These are phyloP conservation scores for Octonoba sinensis DNA, from an alignment of 2,888 invertebrate species.

Conservation along the genomic window DNA sequence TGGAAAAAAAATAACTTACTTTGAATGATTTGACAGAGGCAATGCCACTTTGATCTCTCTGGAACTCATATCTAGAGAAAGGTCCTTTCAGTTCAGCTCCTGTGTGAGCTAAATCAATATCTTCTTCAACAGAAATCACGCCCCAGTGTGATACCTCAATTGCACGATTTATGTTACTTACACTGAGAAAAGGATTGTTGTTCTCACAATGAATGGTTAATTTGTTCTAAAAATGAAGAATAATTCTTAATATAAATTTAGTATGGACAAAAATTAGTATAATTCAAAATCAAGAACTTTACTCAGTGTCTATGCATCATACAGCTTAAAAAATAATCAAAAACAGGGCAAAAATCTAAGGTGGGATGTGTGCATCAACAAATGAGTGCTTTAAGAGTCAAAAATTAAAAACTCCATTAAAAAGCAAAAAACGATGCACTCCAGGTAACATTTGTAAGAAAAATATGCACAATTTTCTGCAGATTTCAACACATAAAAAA, in stretches of 20 bases:
- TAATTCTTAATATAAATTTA: neutral
- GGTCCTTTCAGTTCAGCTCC: constrained; percentile 91
- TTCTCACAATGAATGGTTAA: constrained; percentile 93
- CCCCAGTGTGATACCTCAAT: constrained; percentile 99
- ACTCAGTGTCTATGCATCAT: no score
- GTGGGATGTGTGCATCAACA: no score
- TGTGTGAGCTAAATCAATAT: constrained; percentile 89
- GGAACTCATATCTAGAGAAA: constrained; percentile 97
- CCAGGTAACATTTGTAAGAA: no score
- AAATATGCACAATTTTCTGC: no score
- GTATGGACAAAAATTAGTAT: neutral
- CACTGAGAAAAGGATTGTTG: constrained; percentile 95
- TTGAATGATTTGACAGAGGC: constrained; percentile 93
- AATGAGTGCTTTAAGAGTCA: no score
- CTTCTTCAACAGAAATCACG: constrained; percentile 96
- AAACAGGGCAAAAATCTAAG: no score
- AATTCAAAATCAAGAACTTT: no score
- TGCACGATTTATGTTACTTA: constrained; percentile 84
- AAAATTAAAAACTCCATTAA: no score
- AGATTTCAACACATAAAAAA: no score
- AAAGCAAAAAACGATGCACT: no score
- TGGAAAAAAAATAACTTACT: constrained; percentile 72
- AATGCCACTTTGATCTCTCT: constrained; percentile 88
- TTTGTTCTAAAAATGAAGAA: constrained; percentile 73
- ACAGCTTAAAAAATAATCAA: no score